Percentiles rank a stretch among this genome's conserved stretches.
These are phyloP conservation scores for Nomada fabriciana DNA, from an alignment of 2,888 invertebrate species.

Conservation along the genomic window DNA sequence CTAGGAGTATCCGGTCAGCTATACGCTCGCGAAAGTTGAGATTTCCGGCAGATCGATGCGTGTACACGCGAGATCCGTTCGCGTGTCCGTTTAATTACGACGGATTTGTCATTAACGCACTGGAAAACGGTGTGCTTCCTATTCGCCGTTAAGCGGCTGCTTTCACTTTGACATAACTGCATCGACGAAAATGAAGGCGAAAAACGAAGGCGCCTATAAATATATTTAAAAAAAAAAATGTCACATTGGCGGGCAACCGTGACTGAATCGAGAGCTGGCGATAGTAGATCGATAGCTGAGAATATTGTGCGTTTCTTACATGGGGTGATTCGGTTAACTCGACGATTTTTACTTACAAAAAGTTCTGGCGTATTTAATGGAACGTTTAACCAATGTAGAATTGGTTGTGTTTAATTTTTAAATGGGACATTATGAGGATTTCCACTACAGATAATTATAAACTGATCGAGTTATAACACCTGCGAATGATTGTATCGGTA, in stretches of 20 bases:
- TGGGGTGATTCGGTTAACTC: not conserved
- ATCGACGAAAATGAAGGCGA: conserved; percentile 46
- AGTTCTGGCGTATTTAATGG: no score
- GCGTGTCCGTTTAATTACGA: conserved; percentile 55
- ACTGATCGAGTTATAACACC: no score
- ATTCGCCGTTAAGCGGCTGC: conserved; percentile 33
- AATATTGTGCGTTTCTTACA: not conserved
- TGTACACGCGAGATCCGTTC: conserved; percentile 10
- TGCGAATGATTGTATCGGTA: no score
- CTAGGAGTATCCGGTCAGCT: conserved; percentile 58
- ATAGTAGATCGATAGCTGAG: not conserved
- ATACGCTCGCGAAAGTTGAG: conserved; percentile 63
- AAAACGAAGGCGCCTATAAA: not conserved
- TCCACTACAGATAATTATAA: no score
- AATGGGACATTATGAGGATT: no score
- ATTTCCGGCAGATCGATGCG: conserved; percentile 61
- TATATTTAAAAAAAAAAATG: conserved; percentile 5
- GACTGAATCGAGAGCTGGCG: not conserved
- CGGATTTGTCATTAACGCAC: conserved; percentile 54
- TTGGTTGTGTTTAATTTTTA: no score
- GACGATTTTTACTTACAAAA: no score
- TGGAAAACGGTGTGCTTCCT: conserved; percentile 35
- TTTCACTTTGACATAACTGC: conserved; percentile 65
- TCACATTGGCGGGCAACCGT: not conserved
- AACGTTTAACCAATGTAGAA: no score